Evolutionary conservation across 2,113 vertebrate genomes (phyloP), one percentile per base, ranked within the genome.

Genomic region (Atrichornis clamosus): DNA sequence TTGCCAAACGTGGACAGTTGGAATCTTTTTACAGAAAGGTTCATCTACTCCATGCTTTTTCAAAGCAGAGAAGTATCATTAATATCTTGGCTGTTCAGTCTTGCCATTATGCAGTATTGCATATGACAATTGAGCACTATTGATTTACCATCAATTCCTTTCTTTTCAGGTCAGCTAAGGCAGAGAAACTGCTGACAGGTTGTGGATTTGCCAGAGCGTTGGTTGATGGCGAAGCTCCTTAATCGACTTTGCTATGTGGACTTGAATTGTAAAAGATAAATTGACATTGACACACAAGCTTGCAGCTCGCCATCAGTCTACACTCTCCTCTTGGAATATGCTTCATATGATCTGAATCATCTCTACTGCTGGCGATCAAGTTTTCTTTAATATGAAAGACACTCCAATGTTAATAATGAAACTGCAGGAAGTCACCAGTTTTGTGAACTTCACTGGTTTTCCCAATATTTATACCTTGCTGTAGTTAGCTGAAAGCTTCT

Each of bases 71-170:
- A 52, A n/a, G 27, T 50, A 4, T 32, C 35, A 81, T 65, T 80
- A 95, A 67, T 16, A 77, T 15, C 41, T 68, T 90, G 33, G 46
- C 47, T 64, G 20, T 79, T 89, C 80, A 72, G 22, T 75, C 91
- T 42, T 78, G 55, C 37, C 39, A 42, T 94, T 94, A 87, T 37
- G 7, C 84, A 80, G 22, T 44, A 93, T 39, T 91, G 75, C 76
- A 69, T 92, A 85, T 83, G 68, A 82, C 83, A 82, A 95, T 87
- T 70, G 80, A 90, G 21, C 59, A 62, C n/a, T 89, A 96, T 91
- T 87, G 96, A 97, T 96, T 96, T 95, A 37, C 80, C 64, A 88
- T 93, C 87, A 85, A 46, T 87, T 68, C 37, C 42, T 79, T 93
- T 90, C 23, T 96, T 94, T 90, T 55, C 89, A 87, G 65, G 76